Conservation (phyloP, 37 sponge, comb jelly and placozoan genomes). For the Halichondria panicea region DNA sequence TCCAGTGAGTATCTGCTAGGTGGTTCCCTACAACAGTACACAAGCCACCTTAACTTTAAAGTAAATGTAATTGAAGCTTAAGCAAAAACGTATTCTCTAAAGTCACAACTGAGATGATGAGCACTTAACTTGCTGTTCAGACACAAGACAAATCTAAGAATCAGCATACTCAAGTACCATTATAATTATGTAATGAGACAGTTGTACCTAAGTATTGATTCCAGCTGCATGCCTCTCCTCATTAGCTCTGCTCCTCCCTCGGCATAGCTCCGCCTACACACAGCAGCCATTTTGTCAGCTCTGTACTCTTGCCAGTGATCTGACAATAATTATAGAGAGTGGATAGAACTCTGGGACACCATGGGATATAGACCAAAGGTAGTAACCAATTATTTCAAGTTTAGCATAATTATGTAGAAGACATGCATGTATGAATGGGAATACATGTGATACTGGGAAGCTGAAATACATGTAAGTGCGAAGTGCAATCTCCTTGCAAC, state of each 20-base stretch:
- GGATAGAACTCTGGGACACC: not conserved
- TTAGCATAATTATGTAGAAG: too few relatives aligned
- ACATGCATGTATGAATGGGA: too few relatives aligned
- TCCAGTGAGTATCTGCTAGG: not conserved
- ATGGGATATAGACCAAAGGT: not conserved
- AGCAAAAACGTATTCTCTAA: too few relatives aligned
- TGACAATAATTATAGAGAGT: not conserved
- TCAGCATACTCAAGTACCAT: not conserved
- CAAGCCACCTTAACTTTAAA: too few relatives aligned
- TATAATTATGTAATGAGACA: not conserved
- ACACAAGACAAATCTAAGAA: not conserved
- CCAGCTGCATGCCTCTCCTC: constrained; percentile 32
- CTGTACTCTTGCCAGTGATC: constrained; percentile 65
- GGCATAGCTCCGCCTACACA: constrained; percentile 37
- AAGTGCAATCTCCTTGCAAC: too few relatives aligned
- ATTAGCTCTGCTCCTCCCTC: constrained; percentile 55
- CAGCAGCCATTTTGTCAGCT: constrained; percentile 60
- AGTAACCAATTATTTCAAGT: too few relatives aligned
- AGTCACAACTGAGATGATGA: too few relatives aligned
- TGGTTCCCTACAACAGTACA: not conserved
- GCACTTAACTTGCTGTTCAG: not conserved
- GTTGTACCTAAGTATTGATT: constrained; percentile 5
- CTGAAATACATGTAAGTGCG: too few relatives aligned
- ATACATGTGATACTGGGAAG: too few relatives aligned
- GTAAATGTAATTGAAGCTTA: too few relatives aligned